phyloP scores from a whole-genome alignment of 1,140 invertebrate species.

The Zaprionus davidi region DNA sequence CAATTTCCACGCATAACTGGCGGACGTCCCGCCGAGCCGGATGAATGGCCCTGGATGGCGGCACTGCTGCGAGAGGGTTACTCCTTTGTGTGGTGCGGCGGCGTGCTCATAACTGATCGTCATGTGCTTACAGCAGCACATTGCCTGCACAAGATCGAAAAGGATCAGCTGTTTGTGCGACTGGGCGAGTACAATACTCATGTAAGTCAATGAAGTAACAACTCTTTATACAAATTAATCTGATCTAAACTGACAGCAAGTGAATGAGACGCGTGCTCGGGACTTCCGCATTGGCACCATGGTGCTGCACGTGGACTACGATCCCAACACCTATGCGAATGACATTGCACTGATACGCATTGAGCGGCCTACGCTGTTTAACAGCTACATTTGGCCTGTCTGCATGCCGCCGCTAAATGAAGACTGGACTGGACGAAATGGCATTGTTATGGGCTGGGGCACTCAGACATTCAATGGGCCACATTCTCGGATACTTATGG shows the following conservation, averaged over 20 bases:
- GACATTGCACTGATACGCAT: conserved; percentile 93
- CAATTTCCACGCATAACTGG: conserved; percentile 86
- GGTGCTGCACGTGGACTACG: conserved; percentile 87
- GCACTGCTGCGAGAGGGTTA: conserved; percentile 87
- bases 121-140: conserved; percentile 92
- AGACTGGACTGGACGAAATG: conserved; percentile 87
- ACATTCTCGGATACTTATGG: conserved; percentile 89
- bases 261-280: conserved; percentile 87
- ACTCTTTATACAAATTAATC: not conserved
- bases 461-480: conserved; percentile 89
- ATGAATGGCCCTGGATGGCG: conserved; percentile 94
- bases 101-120: conserved; percentile 90
- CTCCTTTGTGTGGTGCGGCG: conserved; percentile 89
- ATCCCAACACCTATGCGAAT: conserved; percentile 88
- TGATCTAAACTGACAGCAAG: conserved; percentile 24
- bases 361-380: conserved; percentile 88
- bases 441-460: conserved; percentile 91
- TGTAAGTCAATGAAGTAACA: conserved; percentile 36
- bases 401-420: conserved; percentile 90
- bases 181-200: conserved; percentile 93
- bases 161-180: conserved; percentile 88
- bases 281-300: conserved; percentile 88
- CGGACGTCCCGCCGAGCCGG: conserved; percentile 87
- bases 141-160: conserved; percentile 88
- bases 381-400: conserved; percentile 92